These are phyloP conservation scores for Heteronetta atricapilla DNA, from an alignment of 2,113 vertebrate species.

Conservation along the genomic window DNA sequence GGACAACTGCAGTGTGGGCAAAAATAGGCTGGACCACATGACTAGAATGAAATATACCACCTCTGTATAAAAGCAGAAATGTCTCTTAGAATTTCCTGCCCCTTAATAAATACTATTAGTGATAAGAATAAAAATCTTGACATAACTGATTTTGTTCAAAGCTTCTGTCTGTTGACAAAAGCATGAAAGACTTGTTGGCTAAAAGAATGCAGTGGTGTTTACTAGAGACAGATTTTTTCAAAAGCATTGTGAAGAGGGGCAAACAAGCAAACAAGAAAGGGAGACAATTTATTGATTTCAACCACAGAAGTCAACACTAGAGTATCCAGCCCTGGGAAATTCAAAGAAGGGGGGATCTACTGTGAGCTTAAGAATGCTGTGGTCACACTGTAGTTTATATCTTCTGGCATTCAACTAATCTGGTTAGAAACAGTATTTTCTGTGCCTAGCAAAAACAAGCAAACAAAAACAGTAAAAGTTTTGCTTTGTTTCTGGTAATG, in stretches of 20 bases:
- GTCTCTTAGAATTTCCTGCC: not conserved
- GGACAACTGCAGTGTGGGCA: not conserved
- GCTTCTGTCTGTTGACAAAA: not conserved
- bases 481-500: not conserved
- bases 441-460: not conserved
- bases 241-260: not conserved
- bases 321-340: slow-evolving; percentile 2
- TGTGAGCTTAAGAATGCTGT: slow-evolving; percentile 31
- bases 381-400: not conserved
- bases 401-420: not conserved
- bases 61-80: not conserved
- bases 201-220: not conserved
- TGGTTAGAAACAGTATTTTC: slow-evolving; percentile 19
- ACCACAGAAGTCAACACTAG: not conserved
- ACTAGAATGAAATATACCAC: not conserved
- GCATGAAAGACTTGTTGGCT: not conserved
- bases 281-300: not conserved
- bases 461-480: not conserved
- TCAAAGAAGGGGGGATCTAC: not conserved
- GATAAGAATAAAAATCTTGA: not conserved
- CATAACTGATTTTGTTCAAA: not conserved
- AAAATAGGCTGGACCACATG: not conserved
- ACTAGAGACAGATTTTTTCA: not conserved
- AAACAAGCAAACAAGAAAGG: not conserved
- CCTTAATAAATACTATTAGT: not conserved